phyloP scores from a whole-genome alignment of 2,888 invertebrate genomes.

The Petrolisthes cinctipes region DNA sequence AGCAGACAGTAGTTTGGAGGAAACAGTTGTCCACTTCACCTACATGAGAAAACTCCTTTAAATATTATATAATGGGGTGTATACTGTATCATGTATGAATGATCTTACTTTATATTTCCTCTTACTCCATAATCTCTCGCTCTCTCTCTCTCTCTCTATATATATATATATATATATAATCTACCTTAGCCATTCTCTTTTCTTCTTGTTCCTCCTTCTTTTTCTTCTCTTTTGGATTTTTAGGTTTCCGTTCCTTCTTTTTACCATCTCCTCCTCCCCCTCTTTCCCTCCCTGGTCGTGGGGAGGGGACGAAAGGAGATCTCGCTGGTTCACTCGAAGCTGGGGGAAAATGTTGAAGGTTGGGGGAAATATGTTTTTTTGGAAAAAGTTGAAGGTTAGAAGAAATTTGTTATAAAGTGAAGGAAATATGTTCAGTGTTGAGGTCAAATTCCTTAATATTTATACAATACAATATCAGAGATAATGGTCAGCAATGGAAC shows the following conservation, averaged over 20 bases:
- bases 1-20: no score
- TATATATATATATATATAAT: neutral
- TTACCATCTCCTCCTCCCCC: slow-evolving; percentile 7
- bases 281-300: neutral
- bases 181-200: slow-evolving; percentile 22
- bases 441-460: no score
- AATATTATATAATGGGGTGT: no score
- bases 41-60: no score
- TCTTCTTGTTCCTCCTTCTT: slow-evolving; percentile 17
- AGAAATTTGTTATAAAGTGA: no score
- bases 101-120: neutral
- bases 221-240: neutral
- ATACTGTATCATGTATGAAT: neutral
- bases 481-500: no score
- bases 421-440: no score
- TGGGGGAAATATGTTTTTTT: neutral
- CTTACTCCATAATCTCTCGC: no score
- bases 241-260: neutral
- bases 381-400: no score
- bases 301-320: slow-evolving; percentile 41
- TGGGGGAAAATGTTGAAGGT: slow-evolving; percentile 14
- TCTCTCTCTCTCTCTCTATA: slow-evolving; percentile 13
- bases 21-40: no score
- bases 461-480: no score
- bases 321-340: slow-evolving; percentile 16